Percentiles rank a stretch among this genome's conserved stretches.
Evolutionary conservation across 2,113 vertebrate species (phyloP).

Genomic region (Ardeotis arabs): DNA sequence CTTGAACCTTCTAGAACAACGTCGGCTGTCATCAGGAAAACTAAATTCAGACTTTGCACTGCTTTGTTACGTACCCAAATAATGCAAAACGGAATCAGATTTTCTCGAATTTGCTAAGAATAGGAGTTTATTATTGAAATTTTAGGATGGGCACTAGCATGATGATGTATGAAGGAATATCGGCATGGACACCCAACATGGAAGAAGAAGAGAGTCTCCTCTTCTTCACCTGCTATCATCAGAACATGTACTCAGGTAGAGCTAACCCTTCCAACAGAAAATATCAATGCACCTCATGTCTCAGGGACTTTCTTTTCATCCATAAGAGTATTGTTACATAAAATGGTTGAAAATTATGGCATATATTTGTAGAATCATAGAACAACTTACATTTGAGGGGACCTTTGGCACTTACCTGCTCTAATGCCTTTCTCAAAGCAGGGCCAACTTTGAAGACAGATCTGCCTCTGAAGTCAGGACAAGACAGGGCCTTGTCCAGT

Average conservation of each 20-base stretch:
- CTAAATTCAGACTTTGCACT: neutral
- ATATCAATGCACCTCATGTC: neutral
- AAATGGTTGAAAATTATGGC: neutral
- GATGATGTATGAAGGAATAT: neutral
- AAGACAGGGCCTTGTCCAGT: neutral
- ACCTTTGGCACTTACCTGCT: neutral
- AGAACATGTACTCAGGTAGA: neutral
- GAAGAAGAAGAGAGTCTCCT: neutral
- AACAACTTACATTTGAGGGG: neutral
- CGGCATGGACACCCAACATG: accelerated
- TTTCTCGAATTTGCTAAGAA: neutral
- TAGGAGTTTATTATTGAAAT: neutral
- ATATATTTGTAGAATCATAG: neutral
- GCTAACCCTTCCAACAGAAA: neutral
- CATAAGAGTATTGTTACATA: neutral
- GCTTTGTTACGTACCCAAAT: neutral
- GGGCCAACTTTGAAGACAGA: neutral
- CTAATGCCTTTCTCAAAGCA: neutral
- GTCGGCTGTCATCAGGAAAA: neutral
- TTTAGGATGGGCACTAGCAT: neutral
- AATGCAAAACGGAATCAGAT: neutral
- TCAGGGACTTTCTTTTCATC: neutral
- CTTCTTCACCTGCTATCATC: neutral
- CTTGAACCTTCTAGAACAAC: neutral
- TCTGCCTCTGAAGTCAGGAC: neutral